Percentiles rank a stretch among this genome's conserved stretches.
phyloP scores from a whole-genome alignment of 2,888 invertebrate species.

The Protonemura montana region DNA sequence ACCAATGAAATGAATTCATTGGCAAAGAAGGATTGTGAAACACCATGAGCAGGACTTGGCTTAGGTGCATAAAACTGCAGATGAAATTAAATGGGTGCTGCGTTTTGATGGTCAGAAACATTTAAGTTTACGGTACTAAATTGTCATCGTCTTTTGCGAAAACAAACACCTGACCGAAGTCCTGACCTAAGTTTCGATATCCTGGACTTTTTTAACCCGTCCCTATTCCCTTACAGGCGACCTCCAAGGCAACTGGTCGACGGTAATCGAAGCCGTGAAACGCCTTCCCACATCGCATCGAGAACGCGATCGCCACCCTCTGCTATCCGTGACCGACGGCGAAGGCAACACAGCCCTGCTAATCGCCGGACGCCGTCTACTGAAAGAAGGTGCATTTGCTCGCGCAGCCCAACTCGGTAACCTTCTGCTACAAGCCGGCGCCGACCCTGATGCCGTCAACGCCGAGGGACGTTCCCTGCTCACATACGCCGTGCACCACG shows the following conservation, averaged over 20 bases:
- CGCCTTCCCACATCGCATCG: constrained; percentile 37
- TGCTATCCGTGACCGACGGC: constrained; percentile 48
- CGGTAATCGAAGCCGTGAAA: constrained; percentile 45
- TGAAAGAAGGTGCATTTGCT: constrained; percentile 52
- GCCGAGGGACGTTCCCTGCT: constrained; percentile 54
- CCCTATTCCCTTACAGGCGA: constrained; percentile 48
- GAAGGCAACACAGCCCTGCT: constrained; percentile 53
- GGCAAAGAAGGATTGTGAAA: not conserved
- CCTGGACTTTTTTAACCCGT: no score
- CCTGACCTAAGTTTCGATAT: no score
- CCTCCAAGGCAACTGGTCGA: constrained; percentile 47
- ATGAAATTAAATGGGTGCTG: no score
- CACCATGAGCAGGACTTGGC: not conserved
- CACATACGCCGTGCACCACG: constrained; percentile 53
- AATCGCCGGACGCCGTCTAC: constrained; percentile 50
- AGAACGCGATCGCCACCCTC: constrained; percentile 41
- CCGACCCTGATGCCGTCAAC: constrained; percentile 53
- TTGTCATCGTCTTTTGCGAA: no score
- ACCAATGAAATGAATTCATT: no score
- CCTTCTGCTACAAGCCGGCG: constrained; percentile 52
- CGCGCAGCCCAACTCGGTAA: constrained; percentile 51
- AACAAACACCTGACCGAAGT: no score
- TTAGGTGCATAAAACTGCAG: no score
- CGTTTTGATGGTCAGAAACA: no score
- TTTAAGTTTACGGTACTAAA: no score